Percentiles rank a stretch among this genome's conserved stretches.
Evolutionary conservation across 2,113 vertebrate species (phyloP).

Genomic region (Aythya baeri): DNA sequence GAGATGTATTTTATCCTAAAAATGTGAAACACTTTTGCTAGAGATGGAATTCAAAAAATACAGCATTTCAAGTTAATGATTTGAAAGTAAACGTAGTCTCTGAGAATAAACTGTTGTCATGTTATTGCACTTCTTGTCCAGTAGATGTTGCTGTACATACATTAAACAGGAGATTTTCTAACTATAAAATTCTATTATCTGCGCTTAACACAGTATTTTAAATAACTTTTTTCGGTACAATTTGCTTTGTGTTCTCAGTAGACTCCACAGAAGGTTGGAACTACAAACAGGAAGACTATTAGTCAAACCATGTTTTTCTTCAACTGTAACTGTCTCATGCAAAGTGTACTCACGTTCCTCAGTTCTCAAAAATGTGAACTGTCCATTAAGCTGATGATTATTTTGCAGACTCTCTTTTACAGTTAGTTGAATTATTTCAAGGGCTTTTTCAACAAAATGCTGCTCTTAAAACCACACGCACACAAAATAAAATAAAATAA

Average conservation of each 20-base stretch:
- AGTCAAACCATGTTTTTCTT: constrained; percentile 54
- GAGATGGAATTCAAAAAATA: neutral
- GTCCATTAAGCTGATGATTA: neutral
- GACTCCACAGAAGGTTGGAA: neutral
- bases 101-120: neutral
- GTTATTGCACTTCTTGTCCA: constrained; percentile 24
- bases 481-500: neutral
- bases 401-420: neutral
- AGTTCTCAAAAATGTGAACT: neutral
- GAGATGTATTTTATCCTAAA: neutral
- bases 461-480: neutral
- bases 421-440: neutral
- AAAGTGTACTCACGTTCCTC: neutral
- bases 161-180: neutral
- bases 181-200: neutral
- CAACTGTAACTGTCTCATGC: constrained; percentile 44
- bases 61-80: neutral
- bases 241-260: neutral
- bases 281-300: constrained; percentile 57
- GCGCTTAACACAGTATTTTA: neutral
- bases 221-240: neutral
- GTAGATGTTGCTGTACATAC: constrained; percentile 38
- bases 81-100: neutral
- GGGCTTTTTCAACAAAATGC: neutral
- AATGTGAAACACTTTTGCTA: neutral